Conservation (phyloP, 35 echinoderm and acorn worm species). For the Holothuria glaberrima region DNA sequence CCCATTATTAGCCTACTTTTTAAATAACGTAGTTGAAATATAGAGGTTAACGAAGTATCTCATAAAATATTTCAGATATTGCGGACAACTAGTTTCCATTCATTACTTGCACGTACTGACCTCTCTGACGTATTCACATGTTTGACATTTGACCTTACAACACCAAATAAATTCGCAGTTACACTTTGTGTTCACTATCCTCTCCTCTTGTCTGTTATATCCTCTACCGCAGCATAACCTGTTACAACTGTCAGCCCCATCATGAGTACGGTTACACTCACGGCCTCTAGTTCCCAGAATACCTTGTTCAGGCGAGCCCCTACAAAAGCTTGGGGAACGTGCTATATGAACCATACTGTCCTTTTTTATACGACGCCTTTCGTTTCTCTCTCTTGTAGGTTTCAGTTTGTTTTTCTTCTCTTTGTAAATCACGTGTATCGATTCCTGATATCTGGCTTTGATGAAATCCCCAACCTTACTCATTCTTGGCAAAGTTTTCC, state of each 20-base stretch:
- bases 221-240: slow-evolving; percentile 62
- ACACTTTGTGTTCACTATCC: slow-evolving; percentile 45
- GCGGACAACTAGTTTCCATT: neutral
- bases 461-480: slow-evolving; percentile 65
- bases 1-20: too few relatives aligned
- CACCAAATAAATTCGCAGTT: slow-evolving; percentile 72
- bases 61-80: too few relatives aligned
- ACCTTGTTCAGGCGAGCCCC: slow-evolving; percentile 7
- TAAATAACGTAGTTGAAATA: too few relatives aligned
- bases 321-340: slow-evolving; percentile 57
- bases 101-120: slow-evolving; percentile 63
- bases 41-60: too few relatives aligned
- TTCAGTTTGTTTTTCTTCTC: slow-evolving; percentile 45
- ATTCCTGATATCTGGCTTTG: slow-evolving; percentile 52
- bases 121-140: slow-evolving; percentile 58
- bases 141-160: slow-evolving; percentile 69
- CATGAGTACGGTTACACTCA: slow-evolving; percentile 56
- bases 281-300: slow-evolving; percentile 53
- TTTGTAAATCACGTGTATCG: slow-evolving; percentile 27
- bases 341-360: slow-evolving; percentile 52
- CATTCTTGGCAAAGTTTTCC: slow-evolving; percentile 73
- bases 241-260: slow-evolving; percentile 51
- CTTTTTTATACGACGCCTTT: neutral
- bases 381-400: neutral
- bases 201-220: slow-evolving; percentile 58